These are phyloP conservation scores for Botia kubotai DNA, from an alignment of 2,797 vertebrate species.

Conservation along the genomic window DNA sequence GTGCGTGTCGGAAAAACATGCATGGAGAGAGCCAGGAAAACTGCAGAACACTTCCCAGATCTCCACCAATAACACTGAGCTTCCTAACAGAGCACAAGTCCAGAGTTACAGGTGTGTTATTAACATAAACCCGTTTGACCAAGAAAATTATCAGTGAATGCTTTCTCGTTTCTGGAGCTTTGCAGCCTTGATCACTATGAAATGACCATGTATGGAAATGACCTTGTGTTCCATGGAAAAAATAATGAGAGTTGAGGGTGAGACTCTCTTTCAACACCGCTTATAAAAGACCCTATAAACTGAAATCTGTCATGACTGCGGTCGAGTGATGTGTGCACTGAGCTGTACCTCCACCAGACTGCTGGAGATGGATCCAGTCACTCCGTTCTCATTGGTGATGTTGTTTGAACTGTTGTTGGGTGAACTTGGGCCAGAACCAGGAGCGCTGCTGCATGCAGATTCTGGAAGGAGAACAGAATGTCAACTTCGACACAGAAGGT, in stretches of 20 bases:
- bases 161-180: background rate
- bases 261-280: no score
- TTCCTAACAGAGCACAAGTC: background rate
- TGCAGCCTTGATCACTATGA: background rate
- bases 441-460: constrained; percentile 94
- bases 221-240: background rate
- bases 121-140: background rate
- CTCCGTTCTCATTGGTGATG: constrained; percentile 91
- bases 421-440: constrained; percentile 95
- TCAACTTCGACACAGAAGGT: no score
- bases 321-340: background rate
- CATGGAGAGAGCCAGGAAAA: constrained; percentile 6
- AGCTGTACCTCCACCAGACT: constrained; percentile 86
- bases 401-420: constrained; percentile 98
- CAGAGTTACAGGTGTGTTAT: no score
- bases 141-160: background rate
- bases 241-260: no score
- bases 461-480: constrained; percentile 75
- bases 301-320: background rate
- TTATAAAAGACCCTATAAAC: background rate
- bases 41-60: background rate
- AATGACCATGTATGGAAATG: background rate
- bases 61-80: background rate
- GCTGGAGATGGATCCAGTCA: constrained; percentile 80
- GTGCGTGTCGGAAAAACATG: constrained; percentile 18